phyloP scores from a whole-genome alignment of 2,888 invertebrate species.

The Kuschelorhynchus macadamiae region DNA sequence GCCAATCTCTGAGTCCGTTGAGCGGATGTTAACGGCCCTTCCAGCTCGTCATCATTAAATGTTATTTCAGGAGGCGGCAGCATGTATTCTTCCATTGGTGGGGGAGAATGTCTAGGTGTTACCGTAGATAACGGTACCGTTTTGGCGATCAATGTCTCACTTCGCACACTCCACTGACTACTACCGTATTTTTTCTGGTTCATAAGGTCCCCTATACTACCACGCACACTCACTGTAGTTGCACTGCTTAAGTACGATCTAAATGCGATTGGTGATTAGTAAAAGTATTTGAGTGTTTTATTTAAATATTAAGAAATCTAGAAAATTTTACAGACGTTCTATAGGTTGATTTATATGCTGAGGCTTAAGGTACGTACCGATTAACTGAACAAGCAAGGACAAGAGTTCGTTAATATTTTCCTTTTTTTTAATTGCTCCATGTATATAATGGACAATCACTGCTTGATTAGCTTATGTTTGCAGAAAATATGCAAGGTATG shows the following conservation, averaged over 20 bases:
- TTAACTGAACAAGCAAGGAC: no score
- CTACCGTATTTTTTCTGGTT: conserved; percentile 81
- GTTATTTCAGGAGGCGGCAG: conserved; percentile 54
- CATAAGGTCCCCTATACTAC: conserved; percentile 82
- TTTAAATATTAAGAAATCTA: no score
- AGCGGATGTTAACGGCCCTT: conserved; percentile 76
- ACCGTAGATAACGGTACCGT: conserved; percentile 83
- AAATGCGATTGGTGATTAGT: not conserved
- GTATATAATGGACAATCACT: no score
- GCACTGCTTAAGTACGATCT: conserved; percentile 65
- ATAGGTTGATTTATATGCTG: no score
- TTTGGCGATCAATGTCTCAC: conserved; percentile 80
- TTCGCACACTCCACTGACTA: conserved; percentile 79
- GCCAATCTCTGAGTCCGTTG: conserved; percentile 80
- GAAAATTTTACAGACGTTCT: no score
- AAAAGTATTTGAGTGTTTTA: not conserved
- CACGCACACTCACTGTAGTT: conserved; percentile 60
- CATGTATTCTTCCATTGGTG: conserved; percentile 60
- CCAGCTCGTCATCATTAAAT: conserved; percentile 63
- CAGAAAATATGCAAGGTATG: no score
- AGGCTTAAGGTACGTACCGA: no score
- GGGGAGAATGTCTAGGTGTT: conserved; percentile 72
- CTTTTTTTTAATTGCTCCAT: no score
- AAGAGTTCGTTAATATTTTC: no score
- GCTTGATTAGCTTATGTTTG: no score